Base-by-base conservation (phyloP, 2,888 invertebrate genomes). In the Ophion obscuratus region DNA sequence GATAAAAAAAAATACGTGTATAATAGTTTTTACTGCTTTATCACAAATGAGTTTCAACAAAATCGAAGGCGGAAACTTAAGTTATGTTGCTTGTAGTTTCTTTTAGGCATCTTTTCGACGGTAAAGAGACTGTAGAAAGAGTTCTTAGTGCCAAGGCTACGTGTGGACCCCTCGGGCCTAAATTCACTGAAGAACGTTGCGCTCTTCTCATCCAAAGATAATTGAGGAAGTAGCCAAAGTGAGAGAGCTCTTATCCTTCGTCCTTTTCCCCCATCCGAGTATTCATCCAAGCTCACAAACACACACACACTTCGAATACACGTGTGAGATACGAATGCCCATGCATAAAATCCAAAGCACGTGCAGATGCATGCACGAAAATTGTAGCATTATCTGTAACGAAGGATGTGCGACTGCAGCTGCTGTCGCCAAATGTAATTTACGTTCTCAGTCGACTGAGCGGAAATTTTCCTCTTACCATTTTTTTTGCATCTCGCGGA, bases 351-450 rank as follows among this genome's bases (percentile, higher is more conserved):
- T 27, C 20, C 53, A 57, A 64, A 57, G 57, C 53, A 64, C 70
- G 68, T 70, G 70, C 73, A 71, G 71, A 78, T 75, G 79, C 24
- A 80, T 57, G 70, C 53, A 53, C 53, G 53, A 84, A 84, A 77
- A 77, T 84, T 84, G 76, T 67, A 61, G 77, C 73, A 70, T 59
- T 59, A 68, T 44, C 62, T 74, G 73, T 77, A 77, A 81, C 77
- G 66, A 81, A 47, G 77, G 77, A 71, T 76, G 76, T 81, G 40
- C 76, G 64, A 68, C 59, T 81, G 67, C 84, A 84, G 84, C 84
- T 84, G 84, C 68, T 4, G 4, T 31, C 31, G 31, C 31, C 31
- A 31, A 31, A 31, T 31, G 31, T 31, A 31, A 31, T 31, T 31
- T 31, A 31, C 31, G 31, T 31, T 31, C 3, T 4, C 31, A 31